Evolutionary conservation across 2,113 vertebrate species (phyloP).

Genomic region (Pangasianodon hypophthalmus): DNA sequence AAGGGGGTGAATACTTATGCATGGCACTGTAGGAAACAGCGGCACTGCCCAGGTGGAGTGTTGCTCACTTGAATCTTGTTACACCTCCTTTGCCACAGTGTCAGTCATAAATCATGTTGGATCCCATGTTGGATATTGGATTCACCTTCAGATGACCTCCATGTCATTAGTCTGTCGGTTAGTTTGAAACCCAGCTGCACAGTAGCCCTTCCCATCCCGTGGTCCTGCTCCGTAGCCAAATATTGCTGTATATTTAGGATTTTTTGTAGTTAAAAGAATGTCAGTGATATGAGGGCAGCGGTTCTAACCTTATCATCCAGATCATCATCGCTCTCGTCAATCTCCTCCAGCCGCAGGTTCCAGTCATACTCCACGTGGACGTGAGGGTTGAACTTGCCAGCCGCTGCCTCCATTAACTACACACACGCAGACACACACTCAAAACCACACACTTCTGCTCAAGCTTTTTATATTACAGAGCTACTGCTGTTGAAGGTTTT

Average conservation of each 20-base stretch:
- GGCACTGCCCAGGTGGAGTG: neutral
- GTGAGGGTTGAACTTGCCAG: conserved; percentile 85
- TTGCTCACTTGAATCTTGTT: neutral
- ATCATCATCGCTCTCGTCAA: conserved; percentile 89
- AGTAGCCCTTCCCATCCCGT: neutral
- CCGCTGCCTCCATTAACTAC: conserved; percentile 83
- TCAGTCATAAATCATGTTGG: neutral
- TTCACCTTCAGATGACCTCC: neutral
- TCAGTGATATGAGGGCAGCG: neutral
- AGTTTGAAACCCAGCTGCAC: neutral
- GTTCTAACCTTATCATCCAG: conserved; percentile 83
- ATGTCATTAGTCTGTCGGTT: neutral
- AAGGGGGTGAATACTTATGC: neutral
- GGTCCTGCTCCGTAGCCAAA: neutral
- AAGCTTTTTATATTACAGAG: neutral
- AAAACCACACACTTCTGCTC: neutral
- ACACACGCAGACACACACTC: conserved; percentile 32
- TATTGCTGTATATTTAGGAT: neutral
- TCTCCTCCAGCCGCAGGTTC: conserved; percentile 87
- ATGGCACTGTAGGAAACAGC: neutral
- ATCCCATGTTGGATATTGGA: no score
- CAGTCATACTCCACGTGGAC: conserved; percentile 89
- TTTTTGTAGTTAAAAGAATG: neutral
- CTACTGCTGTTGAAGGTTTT: neutral
- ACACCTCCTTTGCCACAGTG: neutral